Conservation (phyloP, 2,888 invertebrate species). For the Galerucella calmariensis region DNA sequence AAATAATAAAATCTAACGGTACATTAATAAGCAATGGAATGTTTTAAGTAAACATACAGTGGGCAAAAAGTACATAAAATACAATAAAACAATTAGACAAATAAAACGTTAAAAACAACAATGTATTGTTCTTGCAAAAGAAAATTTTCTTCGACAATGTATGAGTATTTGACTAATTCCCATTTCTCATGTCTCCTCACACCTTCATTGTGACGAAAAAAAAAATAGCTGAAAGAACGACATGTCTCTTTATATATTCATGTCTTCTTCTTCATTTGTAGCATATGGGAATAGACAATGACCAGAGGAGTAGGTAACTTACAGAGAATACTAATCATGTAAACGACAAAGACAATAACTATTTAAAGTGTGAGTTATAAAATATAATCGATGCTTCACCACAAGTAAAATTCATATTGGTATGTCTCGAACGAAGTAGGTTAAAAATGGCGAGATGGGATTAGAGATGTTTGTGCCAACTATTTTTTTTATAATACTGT, state of each 20-base stretch:
- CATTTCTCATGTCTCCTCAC: constrained; percentile 9
- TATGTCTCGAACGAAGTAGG: no score
- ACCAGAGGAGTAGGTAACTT: constrained; percentile 20
- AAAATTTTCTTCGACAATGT: constrained; percentile 7
- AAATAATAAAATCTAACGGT: neutral
- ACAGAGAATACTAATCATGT: constrained; percentile 39
- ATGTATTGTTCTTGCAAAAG: constrained; percentile 12
- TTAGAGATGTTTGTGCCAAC: no score
- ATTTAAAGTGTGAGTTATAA: constrained; percentile 39
- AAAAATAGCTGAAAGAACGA: neutral
- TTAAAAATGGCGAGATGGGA: no score
- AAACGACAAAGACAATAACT: constrained; percentile 29
- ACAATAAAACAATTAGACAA: neutral
- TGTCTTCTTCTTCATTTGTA: constrained; percentile 20
- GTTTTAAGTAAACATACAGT: no score
- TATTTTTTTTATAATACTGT: no score
- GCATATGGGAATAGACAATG: constrained; percentile 37
- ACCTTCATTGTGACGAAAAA: constrained; percentile 3
- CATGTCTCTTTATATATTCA: constrained; percentile 17
- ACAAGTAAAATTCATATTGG: neutral
- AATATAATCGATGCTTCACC: constrained; percentile 2
- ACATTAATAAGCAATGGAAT: no score
- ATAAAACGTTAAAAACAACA: neutral
- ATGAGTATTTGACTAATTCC: constrained; percentile 2
- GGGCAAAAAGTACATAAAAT: neutral